Base-by-base conservation (phyloP, 2,888 invertebrate genomes). In the Vesta saturnalis region DNA sequence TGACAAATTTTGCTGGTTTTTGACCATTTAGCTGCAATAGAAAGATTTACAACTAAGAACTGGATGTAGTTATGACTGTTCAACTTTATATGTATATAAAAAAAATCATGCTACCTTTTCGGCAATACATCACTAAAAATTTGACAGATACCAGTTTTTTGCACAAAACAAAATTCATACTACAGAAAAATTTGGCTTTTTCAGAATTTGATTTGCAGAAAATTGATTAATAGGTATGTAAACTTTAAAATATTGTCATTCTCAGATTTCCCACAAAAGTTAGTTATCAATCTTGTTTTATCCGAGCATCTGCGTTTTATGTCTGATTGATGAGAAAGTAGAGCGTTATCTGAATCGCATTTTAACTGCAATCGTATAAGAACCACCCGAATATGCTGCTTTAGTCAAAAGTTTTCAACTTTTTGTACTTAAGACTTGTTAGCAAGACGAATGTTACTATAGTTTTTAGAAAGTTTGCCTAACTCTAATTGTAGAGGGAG, bases 381-480 rank as follows among this genome's bases (percentile, higher is more conserved):
- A 74, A 71, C 52, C 60, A 30, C 18, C 43, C 52, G 67, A 69
- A 71, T 71, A 70, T 65, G 72, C n/a, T n/a, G n/a, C 57, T 59
- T 43, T 14, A 59, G 64, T 64, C 54, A 57, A 71, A 65, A 69
- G 68, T 67, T 68, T 70, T 35, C 21, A 35, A 57, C 54, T 66
- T 68, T 69, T 71, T 68, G 8, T 39, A 47, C 43, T 16, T 52
- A 49, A 54, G 30, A 52, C 58, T 66, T 68, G 68, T 72, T 71
- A 69, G 63, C 30, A 58, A 72, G 71, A 71, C 68, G 69, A 60
- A 72, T 71, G 72, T 65, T 68, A 69, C 66, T 67, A 69, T 66
- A 64, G 72, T 72, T 72, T 72, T 70, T 71, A 64, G 71, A 39
- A 61, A 66, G 60, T 66, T 72, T 56, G 56, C 12, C 62, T 57